Evolutionary conservation across 2,888 invertebrate genomes (phyloP).

Genomic region (Lacanobia oleracea): DNA sequence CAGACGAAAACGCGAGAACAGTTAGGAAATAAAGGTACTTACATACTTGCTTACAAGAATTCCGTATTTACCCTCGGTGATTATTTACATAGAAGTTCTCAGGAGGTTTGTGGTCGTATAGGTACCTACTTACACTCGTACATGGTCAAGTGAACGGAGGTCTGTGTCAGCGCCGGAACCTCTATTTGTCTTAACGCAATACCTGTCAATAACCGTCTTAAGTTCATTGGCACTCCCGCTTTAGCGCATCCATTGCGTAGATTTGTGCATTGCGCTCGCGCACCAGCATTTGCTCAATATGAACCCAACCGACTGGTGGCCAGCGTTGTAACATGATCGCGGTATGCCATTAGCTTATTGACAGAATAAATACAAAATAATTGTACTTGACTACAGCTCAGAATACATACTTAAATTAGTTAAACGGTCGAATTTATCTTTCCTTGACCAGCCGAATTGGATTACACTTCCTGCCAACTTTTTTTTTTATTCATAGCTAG

Average conservation of each 20-base stretch:
- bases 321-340: conserved; percentile 84
- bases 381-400: conserved; percentile 80
- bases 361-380: conserved; percentile 86
- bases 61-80: conserved; percentile 85
- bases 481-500: background rate
- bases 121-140: conserved; percentile 73
- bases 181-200: conserved; percentile 90
- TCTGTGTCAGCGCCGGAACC: conserved; percentile 87
- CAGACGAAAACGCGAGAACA: conserved; percentile 70
- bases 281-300: conserved; percentile 80
- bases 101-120: conserved; percentile 83
- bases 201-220: conserved; percentile 89
- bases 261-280: conserved; percentile 85
- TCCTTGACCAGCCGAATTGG: background rate
- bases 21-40: conserved; percentile 78
- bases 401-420: conserved; percentile 70
- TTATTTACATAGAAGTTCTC: conserved; percentile 88
- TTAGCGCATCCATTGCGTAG: conserved; percentile 88
- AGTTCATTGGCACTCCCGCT: conserved; percentile 89
- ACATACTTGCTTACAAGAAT: conserved; percentile 83
- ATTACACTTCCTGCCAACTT: conserved; percentile 10
- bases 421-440: conserved; percentile 67
- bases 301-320: conserved; percentile 85
- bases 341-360: conserved; percentile 87
- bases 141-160: conserved; percentile 88